Conservation (phyloP, 2,797 vertebrate genomes). For the Trachurus trachurus region DNA sequence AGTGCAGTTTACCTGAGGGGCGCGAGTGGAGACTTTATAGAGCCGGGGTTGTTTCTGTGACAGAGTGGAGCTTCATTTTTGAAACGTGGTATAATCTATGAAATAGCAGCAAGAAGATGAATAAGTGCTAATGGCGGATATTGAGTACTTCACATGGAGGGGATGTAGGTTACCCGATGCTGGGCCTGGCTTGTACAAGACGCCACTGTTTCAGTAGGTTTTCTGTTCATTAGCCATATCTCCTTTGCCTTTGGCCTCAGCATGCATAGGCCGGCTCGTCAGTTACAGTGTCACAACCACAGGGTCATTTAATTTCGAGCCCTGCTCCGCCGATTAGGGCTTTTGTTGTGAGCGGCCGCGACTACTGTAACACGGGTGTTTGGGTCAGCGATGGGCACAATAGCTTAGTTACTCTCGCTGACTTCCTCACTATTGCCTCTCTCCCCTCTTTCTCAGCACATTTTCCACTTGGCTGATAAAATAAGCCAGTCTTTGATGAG, state of each 20-base stretch:
- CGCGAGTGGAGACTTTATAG: conserved; percentile 48
- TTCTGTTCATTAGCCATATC: conserved; percentile 73
- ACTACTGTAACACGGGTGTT: conserved; percentile 78
- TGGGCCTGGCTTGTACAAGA: conserved; percentile 50
- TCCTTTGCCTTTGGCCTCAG: conserved; percentile 57
- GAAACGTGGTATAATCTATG: conserved; percentile 61
- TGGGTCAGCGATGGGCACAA: conserved; percentile 80
- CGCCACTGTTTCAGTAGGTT: conserved; percentile 55
- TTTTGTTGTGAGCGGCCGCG: conserved; percentile 72
- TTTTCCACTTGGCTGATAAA: conserved; percentile 86
- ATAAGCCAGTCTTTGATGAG: conserved; percentile 85
- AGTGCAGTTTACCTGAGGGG: conserved; percentile 49
- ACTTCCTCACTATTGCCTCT: conserved; percentile 76
- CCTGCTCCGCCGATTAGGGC: conserved; percentile 72
- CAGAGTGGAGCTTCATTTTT: conserved; percentile 50
- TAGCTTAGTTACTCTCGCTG: conserved; percentile 79
- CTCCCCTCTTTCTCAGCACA: conserved; percentile 81
- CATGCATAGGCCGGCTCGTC: conserved; percentile 60
- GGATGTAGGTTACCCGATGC: conserved; percentile 55
- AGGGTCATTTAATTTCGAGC: conserved; percentile 76
- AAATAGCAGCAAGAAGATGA: conserved; percentile 50
- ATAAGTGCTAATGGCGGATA: conserved; percentile 10
- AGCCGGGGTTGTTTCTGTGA: conserved; percentile 48
- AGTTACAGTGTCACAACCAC: conserved; percentile 66
- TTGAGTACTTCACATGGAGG: conserved; percentile 42